These are phyloP conservation scores for Athripsodes cinereus DNA, from an alignment of 2,888 invertebrate species.

Conservation along the genomic window DNA sequence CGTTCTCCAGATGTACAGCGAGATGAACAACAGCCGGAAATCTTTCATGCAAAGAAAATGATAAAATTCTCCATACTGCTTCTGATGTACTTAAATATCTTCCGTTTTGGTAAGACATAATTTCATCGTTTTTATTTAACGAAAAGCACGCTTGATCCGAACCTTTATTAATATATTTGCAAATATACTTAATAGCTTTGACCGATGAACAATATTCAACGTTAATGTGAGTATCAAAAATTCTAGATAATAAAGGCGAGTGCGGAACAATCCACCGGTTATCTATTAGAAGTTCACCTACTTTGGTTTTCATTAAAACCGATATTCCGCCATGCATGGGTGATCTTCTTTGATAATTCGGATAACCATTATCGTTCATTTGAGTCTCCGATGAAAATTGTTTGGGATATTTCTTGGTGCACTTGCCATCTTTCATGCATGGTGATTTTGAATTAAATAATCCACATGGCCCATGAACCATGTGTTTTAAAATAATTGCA, in stretches of 20 bases:
- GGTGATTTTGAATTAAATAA: slow-evolving; percentile 16
- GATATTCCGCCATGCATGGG: not conserved
- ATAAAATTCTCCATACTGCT: not conserved
- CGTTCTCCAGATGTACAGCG: not conserved
- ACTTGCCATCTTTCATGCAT: slow-evolving; percentile 29
- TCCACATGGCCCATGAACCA: slow-evolving; percentile 28
- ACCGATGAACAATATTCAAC: not conserved
- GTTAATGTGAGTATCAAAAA: not conserved
- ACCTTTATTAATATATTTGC: slow-evolving; percentile 1
- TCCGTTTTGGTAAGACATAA: not conserved
- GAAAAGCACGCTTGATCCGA: not conserved
- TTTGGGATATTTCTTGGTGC: slow-evolving; percentile 30
- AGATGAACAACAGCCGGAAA: not conserved
- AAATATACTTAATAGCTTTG: slow-evolving; percentile 3
- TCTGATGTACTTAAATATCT: not conserved
- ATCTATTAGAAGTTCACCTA: not conserved
- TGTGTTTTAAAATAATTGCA: slow-evolving; percentile 24
- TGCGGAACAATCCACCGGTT: not conserved
- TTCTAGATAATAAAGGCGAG: not conserved
- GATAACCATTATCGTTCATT: not conserved
- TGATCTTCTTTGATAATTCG: not conserved
- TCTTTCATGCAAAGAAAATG: not conserved
- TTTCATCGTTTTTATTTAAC: not conserved
- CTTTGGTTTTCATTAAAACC: too few relatives aligned
- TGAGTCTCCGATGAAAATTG: too few relatives aligned